These are phyloP conservation scores for Epizoanthus stellaris DNA, from an alignment of 92 coral and sea anemone species.

Conservation along the genomic window DNA sequence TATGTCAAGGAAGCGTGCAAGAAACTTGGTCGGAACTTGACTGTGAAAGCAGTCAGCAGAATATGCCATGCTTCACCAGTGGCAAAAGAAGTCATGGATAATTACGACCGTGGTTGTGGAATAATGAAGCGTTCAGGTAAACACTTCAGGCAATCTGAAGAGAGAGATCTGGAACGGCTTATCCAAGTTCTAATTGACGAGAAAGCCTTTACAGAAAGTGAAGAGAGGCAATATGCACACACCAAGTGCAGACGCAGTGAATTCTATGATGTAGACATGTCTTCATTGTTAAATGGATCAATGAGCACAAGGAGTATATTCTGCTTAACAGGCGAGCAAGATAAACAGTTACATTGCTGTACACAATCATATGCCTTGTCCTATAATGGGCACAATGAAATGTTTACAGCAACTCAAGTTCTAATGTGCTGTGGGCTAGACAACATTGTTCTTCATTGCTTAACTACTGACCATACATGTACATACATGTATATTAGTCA, in stretches of 20 bases:
- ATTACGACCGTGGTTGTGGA: conserved; percentile 39
- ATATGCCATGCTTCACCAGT: conserved; percentile 26
- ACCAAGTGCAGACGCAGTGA: conserved; percentile 2
- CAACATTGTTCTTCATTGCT: too few species aligned
- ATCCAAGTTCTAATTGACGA: conserved; percentile 22
- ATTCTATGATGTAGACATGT: conserved; percentile 31
- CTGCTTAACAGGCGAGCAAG: conserved; percentile 43
- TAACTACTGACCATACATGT: too few species aligned
- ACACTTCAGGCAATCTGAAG: conserved; percentile 44
- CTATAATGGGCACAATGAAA: too few species aligned
- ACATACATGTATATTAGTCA: too few species aligned
- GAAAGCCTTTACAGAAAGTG: conserved; percentile 5
- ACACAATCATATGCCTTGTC: too few species aligned
- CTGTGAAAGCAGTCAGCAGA: conserved; percentile 37
- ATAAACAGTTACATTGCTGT: not conserved
- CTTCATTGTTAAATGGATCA: conserved; percentile 37
- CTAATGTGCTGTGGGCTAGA: too few species aligned
- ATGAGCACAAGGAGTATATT: conserved; percentile 34
- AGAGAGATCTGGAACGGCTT: conserved; percentile 38
- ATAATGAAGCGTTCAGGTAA: conserved; percentile 53
- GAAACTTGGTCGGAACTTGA: conserved; percentile 53
- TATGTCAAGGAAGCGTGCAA: conserved; percentile 46
- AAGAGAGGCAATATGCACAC: conserved; percentile 29
- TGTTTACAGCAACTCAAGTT: too few species aligned
- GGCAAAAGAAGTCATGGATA: conserved; percentile 43